Evolutionary conservation across 2,888 invertebrate genomes (phyloP).

Genomic region (Campoplex capitator): DNA sequence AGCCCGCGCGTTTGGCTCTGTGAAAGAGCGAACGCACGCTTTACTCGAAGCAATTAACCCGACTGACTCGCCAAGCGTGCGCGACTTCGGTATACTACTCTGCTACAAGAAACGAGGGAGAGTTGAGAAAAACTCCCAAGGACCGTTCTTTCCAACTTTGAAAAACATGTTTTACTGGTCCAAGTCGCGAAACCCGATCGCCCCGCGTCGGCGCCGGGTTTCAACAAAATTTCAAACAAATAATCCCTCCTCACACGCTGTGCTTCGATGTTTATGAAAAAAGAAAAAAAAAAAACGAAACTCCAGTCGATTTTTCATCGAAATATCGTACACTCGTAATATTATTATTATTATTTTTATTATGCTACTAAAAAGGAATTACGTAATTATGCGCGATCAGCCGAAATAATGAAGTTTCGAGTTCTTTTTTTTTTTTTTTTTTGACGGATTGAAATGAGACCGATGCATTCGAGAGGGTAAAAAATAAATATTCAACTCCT

Average conservation of each 20-base stretch:
- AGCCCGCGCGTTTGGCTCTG: slow-evolving; percentile 10
- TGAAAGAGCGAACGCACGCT: slow-evolving; percentile 38
- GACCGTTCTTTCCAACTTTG: slow-evolving; percentile 37
- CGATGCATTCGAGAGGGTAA: not conserved
- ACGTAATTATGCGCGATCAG: not conserved
- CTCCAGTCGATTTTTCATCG: too few species aligned
- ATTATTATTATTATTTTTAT: not conserved
- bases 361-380: not conserved
- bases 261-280: too few species aligned
- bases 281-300: too few species aligned
- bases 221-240: not conserved
- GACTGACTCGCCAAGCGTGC: slow-evolving; percentile 69
- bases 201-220: not conserved
- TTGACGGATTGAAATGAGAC: not conserved
- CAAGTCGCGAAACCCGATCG: not conserved
- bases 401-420: not conserved
- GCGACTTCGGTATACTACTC: slow-evolving; percentile 28
- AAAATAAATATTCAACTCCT: not conserved
- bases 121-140: slow-evolving; percentile 3
- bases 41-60: slow-evolving; percentile 68
- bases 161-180: slow-evolving; percentile 17
- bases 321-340: not conserved
- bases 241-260: not conserved
- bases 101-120: slow-evolving; percentile 31
- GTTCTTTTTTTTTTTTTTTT: not conserved